Evolutionary conservation across 2,888 invertebrate species (phyloP).

Genomic region (Agrotis puta): DNA sequence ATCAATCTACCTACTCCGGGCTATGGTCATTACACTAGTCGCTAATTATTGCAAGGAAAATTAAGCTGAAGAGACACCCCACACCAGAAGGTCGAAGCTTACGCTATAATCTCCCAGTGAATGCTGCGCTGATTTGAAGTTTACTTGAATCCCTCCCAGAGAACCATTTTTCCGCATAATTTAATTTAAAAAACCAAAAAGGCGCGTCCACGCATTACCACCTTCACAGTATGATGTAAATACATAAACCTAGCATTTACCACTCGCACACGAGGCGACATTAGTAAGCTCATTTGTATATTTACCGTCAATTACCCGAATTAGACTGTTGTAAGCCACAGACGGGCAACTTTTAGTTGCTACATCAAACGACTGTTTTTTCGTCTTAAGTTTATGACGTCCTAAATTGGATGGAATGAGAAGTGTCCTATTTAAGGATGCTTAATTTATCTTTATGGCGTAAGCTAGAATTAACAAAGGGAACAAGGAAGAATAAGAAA

Average conservation of each 20-base stretch:
- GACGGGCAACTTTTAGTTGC: constrained; percentile 59
- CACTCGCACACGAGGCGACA: constrained; percentile 20
- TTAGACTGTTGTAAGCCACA: constrained; percentile 45
- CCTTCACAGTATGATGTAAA: constrained; percentile 16
- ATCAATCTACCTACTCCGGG: too few relatives aligned
- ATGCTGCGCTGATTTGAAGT: too few relatives aligned
- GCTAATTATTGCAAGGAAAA: neutral
- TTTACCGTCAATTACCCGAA: constrained; percentile 63
- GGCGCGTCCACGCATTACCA: constrained; percentile 19
- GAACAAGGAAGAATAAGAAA: neutral
- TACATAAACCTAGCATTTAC: constrained; percentile 22
- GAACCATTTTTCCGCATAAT: neutral
- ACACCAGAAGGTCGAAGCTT: neutral
- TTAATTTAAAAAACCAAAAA: neutral
- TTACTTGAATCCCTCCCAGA: neutral
- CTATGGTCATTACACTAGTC: too few relatives aligned
- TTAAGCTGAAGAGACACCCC: neutral
- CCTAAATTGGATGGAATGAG: constrained; percentile 55
- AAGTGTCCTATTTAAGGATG: constrained; percentile 30
- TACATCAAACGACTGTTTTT: constrained; percentile 24
- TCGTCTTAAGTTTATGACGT: constrained; percentile 18
- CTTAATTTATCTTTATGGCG: constrained; percentile 16
- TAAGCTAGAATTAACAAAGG: neutral
- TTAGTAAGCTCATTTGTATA: constrained; percentile 58
- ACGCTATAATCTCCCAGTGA: neutral